These are phyloP conservation scores for Coecobrya sp. DNA, from an alignment of 2,888 invertebrate genomes.

Conservation along the genomic window DNA sequence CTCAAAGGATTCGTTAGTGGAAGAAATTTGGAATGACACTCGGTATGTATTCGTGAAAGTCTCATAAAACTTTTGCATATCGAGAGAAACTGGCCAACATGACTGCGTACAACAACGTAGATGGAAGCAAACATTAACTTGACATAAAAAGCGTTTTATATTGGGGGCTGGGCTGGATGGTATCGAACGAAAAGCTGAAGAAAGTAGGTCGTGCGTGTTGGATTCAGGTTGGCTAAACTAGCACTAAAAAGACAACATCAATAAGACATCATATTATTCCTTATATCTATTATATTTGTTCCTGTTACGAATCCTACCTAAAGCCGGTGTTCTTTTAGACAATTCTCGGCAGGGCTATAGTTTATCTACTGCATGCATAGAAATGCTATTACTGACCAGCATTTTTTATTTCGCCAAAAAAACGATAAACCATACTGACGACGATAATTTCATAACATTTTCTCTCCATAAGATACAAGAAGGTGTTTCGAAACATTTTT, in stretches of 20 bases:
- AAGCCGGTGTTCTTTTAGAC: not conserved
- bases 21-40: too few species aligned
- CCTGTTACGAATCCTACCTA: not conserved
- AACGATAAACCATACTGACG: not conserved
- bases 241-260: not conserved
- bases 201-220: constrained; percentile 12
- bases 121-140: not conserved
- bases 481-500: constrained; percentile 3
- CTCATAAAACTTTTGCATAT: not conserved
- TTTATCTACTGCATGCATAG: not conserved
- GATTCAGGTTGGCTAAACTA: not conserved
- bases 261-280: not conserved
- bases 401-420: not conserved
- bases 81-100: not conserved
- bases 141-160: not conserved
- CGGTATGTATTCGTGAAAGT: not conserved
- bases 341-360: not conserved
- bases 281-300: not conserved
- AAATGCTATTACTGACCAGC: not conserved
- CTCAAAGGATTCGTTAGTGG: too few species aligned
- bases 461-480: not conserved
- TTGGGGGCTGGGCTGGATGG: not conserved
- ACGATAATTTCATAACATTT: not conserved
- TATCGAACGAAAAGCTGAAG: not conserved
- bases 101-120: not conserved